phyloP scores from a whole-genome alignment of 2,797 vertebrate species.

The Premnoplex brunnescens region DNA sequence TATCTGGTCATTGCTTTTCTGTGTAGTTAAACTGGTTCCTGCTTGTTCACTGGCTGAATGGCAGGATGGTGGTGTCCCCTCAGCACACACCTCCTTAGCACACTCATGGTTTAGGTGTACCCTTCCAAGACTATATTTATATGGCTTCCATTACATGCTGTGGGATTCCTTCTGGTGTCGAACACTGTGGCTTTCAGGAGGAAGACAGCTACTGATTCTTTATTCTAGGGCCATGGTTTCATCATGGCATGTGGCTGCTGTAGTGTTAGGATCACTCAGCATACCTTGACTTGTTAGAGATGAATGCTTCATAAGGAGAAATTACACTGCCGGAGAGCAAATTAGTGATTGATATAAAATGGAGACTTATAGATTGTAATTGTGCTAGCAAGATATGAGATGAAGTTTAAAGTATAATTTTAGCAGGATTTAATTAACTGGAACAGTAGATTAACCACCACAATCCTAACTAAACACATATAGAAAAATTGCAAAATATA shows the following conservation, averaged over 20 bases:
- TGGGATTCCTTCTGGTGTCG: not conserved
- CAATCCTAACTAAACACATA: not conserved
- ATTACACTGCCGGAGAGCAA: not conserved
- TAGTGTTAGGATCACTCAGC: not conserved
- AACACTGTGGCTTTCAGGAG: not conserved
- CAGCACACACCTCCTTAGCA: not conserved
- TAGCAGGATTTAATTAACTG: constrained; percentile 20
- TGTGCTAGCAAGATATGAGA: not conserved
- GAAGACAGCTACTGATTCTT: not conserved
- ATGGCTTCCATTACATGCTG: not conserved
- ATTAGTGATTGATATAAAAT: constrained; percentile 1
- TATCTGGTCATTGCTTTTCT: not conserved
- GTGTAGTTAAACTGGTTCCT: not conserved
- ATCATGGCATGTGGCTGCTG: rapidly evolving
- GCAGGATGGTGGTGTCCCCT: not conserved
- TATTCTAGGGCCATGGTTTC: not conserved
- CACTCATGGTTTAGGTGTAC: not conserved
- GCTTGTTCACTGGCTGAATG: not conserved
- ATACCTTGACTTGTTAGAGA: not conserved
- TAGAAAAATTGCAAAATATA: not conserved
- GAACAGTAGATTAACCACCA: not conserved
- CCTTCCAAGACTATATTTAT: not conserved
- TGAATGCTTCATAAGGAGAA: not conserved
- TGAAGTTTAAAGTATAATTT: not conserved
- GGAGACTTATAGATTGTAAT: not conserved